Base-by-base conservation (phyloP, 2,113 vertebrate genomes). In the Trogon melanurus region DNA sequence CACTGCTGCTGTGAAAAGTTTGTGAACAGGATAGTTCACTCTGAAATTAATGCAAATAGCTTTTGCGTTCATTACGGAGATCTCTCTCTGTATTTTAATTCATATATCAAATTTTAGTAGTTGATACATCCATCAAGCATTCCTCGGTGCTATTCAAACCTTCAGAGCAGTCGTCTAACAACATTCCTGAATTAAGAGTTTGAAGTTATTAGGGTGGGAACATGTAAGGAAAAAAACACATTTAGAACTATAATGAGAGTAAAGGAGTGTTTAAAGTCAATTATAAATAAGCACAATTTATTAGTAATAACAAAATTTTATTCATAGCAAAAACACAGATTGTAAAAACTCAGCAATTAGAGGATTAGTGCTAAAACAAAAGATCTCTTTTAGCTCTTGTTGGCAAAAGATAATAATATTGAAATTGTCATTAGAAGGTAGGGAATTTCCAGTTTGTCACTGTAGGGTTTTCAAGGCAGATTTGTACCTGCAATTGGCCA, bases 11-110 rank as follows among this genome's bases (percentile, higher is more conserved):
- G 89, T 92, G 93, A 97, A 97, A 96, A 95, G 78, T 96, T 86
- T 96, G 91, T 93, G 97, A 97, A 91, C 20, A 2, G 79, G 65
- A 81, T 91, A 95, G 90, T 95, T 96, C 88, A 73, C 6, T 50
- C 92, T 86, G 80, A 96, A 97, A 97, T 97, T 83, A 96, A 97
- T 95, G 95, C 44, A 79, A 91, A 97, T 70, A 19, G 70, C 60
- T 95, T 97, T 95, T 96, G 78, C 96, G 96, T 97, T 96, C 91
- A 76, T 93, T 97, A 91, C 69, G 83, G 94, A 97, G 88, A 73
- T 96, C 58, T 97, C 89, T 95, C 75, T 85, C 1, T 56, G 5
- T 95, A 76, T 96, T 95, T 94, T 92, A 94, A 97, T 93, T 96
- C 94, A 88, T 41, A 72, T 60, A 85, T 97, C 94, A 97, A 93